A percentile compares a stretch with the other conserved stretches of the same genome.
phyloP scores from a whole-genome alignment of 2,113 vertebrate species.

The Gobius niger region DNA sequence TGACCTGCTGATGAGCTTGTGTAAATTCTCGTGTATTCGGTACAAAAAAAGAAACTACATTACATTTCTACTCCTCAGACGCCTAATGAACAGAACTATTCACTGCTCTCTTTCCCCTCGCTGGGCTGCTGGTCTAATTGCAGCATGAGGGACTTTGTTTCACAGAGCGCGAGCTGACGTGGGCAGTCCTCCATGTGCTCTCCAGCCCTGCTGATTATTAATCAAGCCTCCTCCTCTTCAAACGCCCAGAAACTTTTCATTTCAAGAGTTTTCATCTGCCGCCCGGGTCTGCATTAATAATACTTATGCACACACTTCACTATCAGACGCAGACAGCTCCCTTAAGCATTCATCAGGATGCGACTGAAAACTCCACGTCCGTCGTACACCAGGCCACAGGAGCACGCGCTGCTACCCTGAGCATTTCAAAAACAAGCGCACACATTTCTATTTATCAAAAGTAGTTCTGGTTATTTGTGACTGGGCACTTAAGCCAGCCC shows the following conservation, averaged over 20 bases:
- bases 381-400: not conserved
- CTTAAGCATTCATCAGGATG: conserved; percentile 39
- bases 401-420: conserved; percentile 13
- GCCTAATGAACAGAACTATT: not conserved
- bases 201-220: conserved; percentile 45
- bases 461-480: not conserved
- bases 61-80: not conserved
- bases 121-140: conserved; percentile 9
- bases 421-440: conserved; percentile 22
- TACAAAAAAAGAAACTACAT: too few relatives aligned
- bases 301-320: conserved; percentile 22
- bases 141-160: conserved; percentile 2
- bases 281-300: conserved; percentile 31
- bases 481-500: not conserved
- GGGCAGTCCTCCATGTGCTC: conserved; percentile 18
- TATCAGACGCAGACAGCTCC: not conserved
- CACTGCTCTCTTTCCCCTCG: not conserved
- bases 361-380: conserved; percentile 19
- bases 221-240: conserved; percentile 42
- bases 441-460: conserved; percentile 5
- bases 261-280: conserved; percentile 13
- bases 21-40: too few relatives aligned
- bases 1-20: too few relatives aligned
- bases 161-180: conserved; percentile 11
- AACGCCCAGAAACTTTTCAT: conserved; percentile 19